phyloP scores from a whole-genome alignment of 2,797 vertebrate species.

The Loris lydekkerianus region DNA sequence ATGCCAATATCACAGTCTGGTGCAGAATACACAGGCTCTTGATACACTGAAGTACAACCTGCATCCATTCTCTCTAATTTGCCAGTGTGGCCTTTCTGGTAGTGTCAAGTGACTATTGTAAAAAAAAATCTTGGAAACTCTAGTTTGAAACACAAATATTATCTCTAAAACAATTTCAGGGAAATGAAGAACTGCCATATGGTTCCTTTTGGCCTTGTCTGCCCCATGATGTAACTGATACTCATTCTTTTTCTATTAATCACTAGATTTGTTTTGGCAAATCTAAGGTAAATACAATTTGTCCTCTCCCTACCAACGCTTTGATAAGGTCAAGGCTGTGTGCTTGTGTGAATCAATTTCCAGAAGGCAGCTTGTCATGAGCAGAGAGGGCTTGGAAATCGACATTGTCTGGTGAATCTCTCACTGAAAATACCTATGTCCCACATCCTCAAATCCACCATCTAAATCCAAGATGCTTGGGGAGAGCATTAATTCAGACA shows the following conservation, averaged over 20 bases:
- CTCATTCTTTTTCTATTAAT: constrained; percentile 58
- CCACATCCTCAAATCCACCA: neutral
- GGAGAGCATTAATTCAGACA: constrained; percentile 66
- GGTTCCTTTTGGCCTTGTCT: constrained; percentile 10
- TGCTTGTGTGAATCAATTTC: neutral
- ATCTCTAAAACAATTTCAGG: constrained; percentile 44
- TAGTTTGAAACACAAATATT: constrained; percentile 37
- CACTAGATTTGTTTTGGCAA: constrained; percentile 50
- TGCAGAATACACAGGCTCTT: neutral
- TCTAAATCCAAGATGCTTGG: neutral
- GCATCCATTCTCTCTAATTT: neutral
- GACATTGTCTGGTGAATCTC: neutral
- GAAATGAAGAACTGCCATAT: neutral
- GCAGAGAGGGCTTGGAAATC: neutral
- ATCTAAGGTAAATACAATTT: constrained; percentile 37
- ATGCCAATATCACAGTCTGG: neutral
- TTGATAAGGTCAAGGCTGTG: neutral
- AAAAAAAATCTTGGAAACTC: constrained; percentile 5
- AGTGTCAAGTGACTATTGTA: neutral
- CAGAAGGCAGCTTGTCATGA: constrained; percentile 5
- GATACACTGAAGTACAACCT: neutral
- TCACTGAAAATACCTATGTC: neutral
- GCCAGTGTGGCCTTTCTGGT: neutral
- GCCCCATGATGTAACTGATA: neutral
- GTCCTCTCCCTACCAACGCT: neutral